These are phyloP conservation scores for Latrodectus geometricus DNA, from an alignment of 1,140 invertebrate genomes.

Conservation along the genomic window DNA sequence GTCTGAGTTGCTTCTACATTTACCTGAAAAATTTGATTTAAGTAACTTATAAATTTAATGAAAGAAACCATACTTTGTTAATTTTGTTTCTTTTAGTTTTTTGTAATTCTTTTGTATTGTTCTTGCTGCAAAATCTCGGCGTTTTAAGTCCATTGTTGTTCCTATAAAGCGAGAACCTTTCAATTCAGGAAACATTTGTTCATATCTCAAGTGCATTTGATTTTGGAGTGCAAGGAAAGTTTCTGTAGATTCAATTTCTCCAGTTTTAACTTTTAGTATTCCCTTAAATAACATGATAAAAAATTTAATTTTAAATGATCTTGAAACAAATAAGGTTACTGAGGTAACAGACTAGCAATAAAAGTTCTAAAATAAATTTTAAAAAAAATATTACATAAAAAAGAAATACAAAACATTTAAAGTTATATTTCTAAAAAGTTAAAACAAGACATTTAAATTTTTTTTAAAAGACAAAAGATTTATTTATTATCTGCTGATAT, in stretches of 20 bases:
- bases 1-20: neutral
- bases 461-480: no score
- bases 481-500: no score
- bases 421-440: no score
- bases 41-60: neutral
- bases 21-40: neutral
- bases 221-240: conserved; percentile 47
- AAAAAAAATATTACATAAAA: no score
- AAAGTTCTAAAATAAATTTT: no score
- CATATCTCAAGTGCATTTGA: conserved; percentile 78
- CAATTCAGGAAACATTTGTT: conserved; percentile 89
- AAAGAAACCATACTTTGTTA: neutral
- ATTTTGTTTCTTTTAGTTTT: neutral
- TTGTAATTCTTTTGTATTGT: conserved; percentile 91
- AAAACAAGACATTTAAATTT: no score
- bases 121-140: conserved; percentile 94
- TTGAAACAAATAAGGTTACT: no score
- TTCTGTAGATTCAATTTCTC: conserved; percentile 86
- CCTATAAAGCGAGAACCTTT: conserved; percentile 91
- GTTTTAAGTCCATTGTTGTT: conserved; percentile 91
- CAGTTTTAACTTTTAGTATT: conserved; percentile 90
- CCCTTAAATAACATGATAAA: conserved; percentile 77
- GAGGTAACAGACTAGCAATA: no score
- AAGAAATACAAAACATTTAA: no score
- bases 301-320: neutral